A percentile compares a stretch with the other conserved stretches of the same genome.
phyloP scores from a whole-genome alignment of 2,113 vertebrate species.

The Albula glossodonta region DNA sequence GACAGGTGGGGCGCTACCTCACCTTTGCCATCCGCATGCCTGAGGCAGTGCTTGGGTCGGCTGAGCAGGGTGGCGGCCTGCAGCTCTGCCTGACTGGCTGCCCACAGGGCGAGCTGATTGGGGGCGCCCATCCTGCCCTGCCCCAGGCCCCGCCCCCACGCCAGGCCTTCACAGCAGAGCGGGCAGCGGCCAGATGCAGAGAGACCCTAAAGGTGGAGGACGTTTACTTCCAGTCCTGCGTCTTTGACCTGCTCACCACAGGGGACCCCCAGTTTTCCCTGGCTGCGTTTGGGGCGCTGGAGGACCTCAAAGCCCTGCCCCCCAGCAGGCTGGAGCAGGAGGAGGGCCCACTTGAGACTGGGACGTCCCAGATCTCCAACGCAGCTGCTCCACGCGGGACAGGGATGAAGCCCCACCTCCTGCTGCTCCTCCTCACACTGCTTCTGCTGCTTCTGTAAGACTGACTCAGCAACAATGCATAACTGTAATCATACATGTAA shows the following conservation, averaged over 20 bases:
- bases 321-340: conserved; percentile 74
- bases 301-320: conserved; percentile 77
- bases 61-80: conserved; percentile 66
- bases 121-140: conserved; percentile 69
- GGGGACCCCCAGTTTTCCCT: conserved; percentile 78
- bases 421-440: conserved; percentile 48
- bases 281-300: conserved; percentile 75
- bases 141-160: conserved; percentile 37
- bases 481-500: not conserved
- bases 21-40: conserved; percentile 79
- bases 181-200: conserved; percentile 71
- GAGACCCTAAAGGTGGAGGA: conserved; percentile 78
- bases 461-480: not conserved
- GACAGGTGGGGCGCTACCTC: conserved; percentile 76
- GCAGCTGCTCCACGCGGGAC: conserved; percentile 29
- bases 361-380: conserved; percentile 53
- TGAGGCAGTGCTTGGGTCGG: conserved; percentile 66
- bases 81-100: conserved; percentile 80
- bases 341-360: conserved; percentile 65
- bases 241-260: conserved; percentile 80
- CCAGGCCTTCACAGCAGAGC: conserved; percentile 59
- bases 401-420: conserved; percentile 13
- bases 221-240: conserved; percentile 81
- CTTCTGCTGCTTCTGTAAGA: conserved; percentile 55
- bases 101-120: conserved; percentile 76